phyloP scores from a whole-genome alignment of 2,888 invertebrate species.

The Tolmerus cingulatus region DNA sequence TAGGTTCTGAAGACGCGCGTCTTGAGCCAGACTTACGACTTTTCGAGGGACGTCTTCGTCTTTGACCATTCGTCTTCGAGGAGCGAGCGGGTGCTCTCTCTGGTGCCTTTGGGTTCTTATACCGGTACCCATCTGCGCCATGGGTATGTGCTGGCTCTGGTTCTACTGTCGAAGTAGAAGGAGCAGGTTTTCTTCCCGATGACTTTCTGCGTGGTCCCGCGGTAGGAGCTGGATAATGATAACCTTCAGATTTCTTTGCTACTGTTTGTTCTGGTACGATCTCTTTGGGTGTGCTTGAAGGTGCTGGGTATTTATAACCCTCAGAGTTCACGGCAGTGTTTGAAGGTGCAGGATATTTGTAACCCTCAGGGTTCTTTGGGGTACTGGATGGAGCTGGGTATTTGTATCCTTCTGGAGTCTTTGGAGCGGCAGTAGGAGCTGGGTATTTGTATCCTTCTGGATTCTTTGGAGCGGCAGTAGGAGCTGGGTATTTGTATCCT shows the following conservation, averaged over 20 bases:
- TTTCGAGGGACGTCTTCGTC: neutral
- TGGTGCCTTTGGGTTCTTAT: neutral
- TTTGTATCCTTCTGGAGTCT: neutral
- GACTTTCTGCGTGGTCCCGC: neutral
- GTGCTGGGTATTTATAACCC: neutral
- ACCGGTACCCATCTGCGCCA: constrained; percentile 1
- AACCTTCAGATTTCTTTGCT: neutral
- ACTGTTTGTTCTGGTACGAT: neutral
- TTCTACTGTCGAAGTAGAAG: neutral
- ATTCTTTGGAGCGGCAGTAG: neutral
- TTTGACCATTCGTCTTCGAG: neutral
- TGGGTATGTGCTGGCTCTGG: neutral
- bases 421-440: neutral
- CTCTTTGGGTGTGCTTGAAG: neutral
- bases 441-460: neutral
- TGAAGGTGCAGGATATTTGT: constrained; percentile 1
- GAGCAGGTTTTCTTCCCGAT: neutral
- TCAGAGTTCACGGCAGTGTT: neutral
- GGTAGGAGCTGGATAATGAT: constrained; percentile 7
- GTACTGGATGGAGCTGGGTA: neutral
- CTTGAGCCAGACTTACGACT: neutral
- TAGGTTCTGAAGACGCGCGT: neutral
- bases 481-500: neutral
- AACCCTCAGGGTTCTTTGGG: neutral
- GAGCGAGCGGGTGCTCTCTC: neutral